phyloP scores from a whole-genome alignment of 2,888 invertebrate genomes.

The Lasioglossum malachurum region DNA sequence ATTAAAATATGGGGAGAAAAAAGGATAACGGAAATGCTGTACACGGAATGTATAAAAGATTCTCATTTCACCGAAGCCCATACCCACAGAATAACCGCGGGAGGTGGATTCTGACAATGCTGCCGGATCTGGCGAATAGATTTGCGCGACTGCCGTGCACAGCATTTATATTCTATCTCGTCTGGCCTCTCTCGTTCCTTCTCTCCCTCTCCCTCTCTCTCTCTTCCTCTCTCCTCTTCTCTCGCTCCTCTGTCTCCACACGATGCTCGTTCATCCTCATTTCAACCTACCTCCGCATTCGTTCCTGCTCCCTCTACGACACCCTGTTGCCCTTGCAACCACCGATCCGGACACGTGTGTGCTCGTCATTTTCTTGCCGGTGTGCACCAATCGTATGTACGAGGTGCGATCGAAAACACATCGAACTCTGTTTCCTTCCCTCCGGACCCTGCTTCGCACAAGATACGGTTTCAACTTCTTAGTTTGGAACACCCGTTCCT shows the following conservation, averaged over 20 bases:
- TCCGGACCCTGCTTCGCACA: neutral
- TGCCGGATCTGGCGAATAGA: constrained; percentile 70
- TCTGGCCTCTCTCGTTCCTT: neutral
- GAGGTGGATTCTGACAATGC: constrained; percentile 74
- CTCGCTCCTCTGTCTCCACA: neutral
- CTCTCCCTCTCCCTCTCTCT: neutral
- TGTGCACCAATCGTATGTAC: constrained; percentile 13
- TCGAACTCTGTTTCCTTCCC: neutral
- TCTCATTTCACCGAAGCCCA: constrained; percentile 76
- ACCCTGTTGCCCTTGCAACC: constrained; percentile 5
- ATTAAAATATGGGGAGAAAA: constrained; percentile 77
- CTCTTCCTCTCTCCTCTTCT: neutral
- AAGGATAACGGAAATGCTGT: constrained; percentile 72
- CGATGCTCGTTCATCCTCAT: neutral
- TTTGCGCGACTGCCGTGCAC: constrained; percentile 70
- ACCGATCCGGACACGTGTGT: constrained; percentile 12
- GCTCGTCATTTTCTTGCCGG: constrained; percentile 56
- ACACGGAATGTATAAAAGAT: constrained; percentile 78
- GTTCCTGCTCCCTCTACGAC: neutral
- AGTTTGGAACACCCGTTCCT: neutral
- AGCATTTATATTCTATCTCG: constrained; percentile 65
- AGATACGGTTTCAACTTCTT: too few relatives aligned
- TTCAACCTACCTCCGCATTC: neutral
- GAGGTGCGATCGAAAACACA: neutral
- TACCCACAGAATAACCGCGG: constrained; percentile 63